Base-by-base conservation (phyloP, 2,888 invertebrate species). In the Suillia variegata region DNA sequence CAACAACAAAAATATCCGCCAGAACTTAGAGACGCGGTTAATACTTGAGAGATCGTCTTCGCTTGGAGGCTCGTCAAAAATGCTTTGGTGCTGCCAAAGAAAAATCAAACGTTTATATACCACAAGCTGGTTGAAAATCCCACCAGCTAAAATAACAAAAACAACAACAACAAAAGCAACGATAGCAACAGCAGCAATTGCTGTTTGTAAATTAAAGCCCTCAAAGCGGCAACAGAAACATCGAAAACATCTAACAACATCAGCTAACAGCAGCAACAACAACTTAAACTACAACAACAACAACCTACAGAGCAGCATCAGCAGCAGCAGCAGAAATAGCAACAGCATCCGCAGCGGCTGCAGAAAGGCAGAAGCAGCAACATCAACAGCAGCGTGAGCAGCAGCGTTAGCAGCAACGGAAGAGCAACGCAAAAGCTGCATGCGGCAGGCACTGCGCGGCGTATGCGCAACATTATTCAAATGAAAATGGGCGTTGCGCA, bases 401-500 rank as follows among this genome's bases (percentile, higher is more conserved):
- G 57, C 49, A 59, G 45, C 51, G 58, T 49, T 34, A 26, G 42
- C 59, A 59, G 68, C 66, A 71, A 70, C 67, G 71, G 69, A 70
- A 73, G 71, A 67, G 64, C 60, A n/a, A 24, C 58, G 17, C 48
- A 61, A 57, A 10, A 34, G 59, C 48, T 57, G 53, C 47, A 33
- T 38, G n/a, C n/a, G n/a, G n/a, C n/a, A n/a, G 20, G 38, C 62
- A 38, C 64, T 62, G 69, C 58, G 68, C 65, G 70, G 70, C 75
- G 76, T 73, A 77, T 74, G 75, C 73, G 76, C 76, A 77, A 76
- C 75, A 68, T 69, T 68, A 73, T 74, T 69, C 50, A 69, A 71
- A 74, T 72, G 70, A 67, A 71, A 73, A 73, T 71, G 74, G 78
- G 78, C 77, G 78, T 79, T 77, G 77, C 74, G 72, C 79, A 78